Conservation (phyloP, 2,888 invertebrate species). For the Macrosoma leucophasiata region DNA sequence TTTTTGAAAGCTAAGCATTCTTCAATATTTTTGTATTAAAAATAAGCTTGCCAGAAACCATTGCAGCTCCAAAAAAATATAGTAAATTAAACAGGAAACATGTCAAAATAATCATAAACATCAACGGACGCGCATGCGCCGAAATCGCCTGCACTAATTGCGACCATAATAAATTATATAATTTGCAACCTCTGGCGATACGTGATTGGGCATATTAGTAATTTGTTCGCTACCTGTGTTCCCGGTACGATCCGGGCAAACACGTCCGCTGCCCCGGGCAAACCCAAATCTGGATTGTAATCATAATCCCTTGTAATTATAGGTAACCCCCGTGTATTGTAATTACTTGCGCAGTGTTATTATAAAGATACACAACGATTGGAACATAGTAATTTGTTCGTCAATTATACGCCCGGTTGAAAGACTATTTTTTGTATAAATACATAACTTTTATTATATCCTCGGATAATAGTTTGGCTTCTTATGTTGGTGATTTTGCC, state of each 20-base stretch:
- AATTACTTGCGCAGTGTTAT: conserved; percentile 23
- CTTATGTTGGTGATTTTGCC: too few species aligned
- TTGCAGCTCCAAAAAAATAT: too few species aligned
- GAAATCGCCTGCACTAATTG: conserved; percentile 27
- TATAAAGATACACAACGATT: conserved; percentile 22
- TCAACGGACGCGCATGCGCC: conserved; percentile 22
- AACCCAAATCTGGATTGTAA: conserved; percentile 19
- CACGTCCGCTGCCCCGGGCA: conserved; percentile 36
- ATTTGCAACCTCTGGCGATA: conserved; percentile 35
- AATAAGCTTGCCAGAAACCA: too few species aligned
- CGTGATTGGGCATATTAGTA: conserved; percentile 58
- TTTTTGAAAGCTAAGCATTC: too few species aligned
- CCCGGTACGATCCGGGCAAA: conserved; percentile 43
- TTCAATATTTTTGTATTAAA: too few species aligned
- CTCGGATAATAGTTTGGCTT: too few species aligned
- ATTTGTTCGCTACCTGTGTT: conserved; percentile 68
- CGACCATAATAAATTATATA: conserved; percentile 31
- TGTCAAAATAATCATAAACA: too few species aligned
- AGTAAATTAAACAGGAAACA: too few species aligned
- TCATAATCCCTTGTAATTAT: too few species aligned
- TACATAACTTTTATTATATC: too few species aligned
- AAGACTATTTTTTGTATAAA: conserved; percentile 7
- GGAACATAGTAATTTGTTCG: conserved; percentile 23
- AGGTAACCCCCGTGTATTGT: conserved; percentile 14
- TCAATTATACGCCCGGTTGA: conserved; percentile 9